A percentile compares a stretch with the other conserved stretches of the same genome.
Conservation (phyloP, 92 coral and sea anemone genomes). For the Umimayanthus chanpuru region DNA sequence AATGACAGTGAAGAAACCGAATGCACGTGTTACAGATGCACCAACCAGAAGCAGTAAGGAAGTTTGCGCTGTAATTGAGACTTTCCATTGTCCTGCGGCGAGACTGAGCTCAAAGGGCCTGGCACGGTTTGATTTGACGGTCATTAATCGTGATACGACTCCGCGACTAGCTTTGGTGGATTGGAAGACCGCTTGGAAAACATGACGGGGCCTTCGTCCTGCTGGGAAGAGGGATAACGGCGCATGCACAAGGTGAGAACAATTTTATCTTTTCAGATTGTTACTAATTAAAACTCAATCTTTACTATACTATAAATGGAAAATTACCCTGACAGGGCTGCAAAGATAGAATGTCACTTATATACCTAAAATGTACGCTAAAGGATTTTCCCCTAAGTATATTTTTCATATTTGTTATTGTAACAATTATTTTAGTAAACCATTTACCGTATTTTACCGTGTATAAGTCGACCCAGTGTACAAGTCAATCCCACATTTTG, state of each 20-base stretch:
- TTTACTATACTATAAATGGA: too few relatives aligned
- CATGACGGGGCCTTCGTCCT: constrained; percentile 10
- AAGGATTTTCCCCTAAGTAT: too few relatives aligned
- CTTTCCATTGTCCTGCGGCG: constrained; percentile 22
- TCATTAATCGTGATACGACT: constrained; percentile 13
- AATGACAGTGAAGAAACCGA: background rate
- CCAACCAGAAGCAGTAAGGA: constrained; percentile 40
- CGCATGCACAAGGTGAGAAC: background rate
- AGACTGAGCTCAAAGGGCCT: constrained; percentile 21
- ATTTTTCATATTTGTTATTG: too few relatives aligned
- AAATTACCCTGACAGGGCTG: too few relatives aligned
- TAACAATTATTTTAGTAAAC: too few relatives aligned
- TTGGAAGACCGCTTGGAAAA: constrained; percentile 16
- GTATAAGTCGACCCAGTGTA: too few relatives aligned
- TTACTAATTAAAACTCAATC: too few relatives aligned
- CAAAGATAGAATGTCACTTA: too few relatives aligned
- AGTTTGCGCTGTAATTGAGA: constrained; percentile 13
- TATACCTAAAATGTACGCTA: too few relatives aligned
- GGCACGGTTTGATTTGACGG: constrained; percentile 19
- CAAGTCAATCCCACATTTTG: too few relatives aligned
- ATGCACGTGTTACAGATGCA: background rate
- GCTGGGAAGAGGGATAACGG: background rate
- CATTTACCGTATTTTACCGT: too few relatives aligned
- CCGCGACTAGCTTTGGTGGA: constrained; percentile 14
- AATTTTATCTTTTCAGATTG: too few relatives aligned